Evolutionary conservation across 1,140 invertebrate species (phyloP), one percentile per base, ranked within the genome.

Genomic region (Eupeodes corollae): DNA sequence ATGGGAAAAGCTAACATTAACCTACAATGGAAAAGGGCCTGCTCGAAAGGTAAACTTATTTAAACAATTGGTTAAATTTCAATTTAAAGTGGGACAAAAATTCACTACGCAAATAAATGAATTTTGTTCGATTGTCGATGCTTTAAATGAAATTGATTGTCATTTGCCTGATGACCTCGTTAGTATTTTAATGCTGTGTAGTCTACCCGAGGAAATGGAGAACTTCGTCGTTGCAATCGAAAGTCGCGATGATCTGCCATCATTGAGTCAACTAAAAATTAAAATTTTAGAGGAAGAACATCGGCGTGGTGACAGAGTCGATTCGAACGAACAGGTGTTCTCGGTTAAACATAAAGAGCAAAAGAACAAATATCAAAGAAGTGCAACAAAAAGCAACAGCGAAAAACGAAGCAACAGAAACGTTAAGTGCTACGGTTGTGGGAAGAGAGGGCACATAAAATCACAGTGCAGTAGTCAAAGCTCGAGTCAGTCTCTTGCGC

Each of bases 231-330:
- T 50, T 12, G 44, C 44, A 12, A 38, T 46, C 3, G 44, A 50
- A 32, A 42, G 44, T 18, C 26, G 49, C 12, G 49, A 50, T 35
- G 16, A 11, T 13, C 42, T 50, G 40, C 49, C 49, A 16, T 37
- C 35, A 37, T 46, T 37, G 13, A 44, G 46, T 18, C 30, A 50
- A 6, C 35, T 50, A 35, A n/a, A 31, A 8, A 14, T 34, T 1
- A 46, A 50, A 45, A 43, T 50, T 38, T 16, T 46, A 34, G 44
- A 50, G 43, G 44, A 46, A 41, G 49, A 46, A 42, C 31, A 31
- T 26, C 37, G 44, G 16, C 44, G 40, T 11, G n/a, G 33, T 10
- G 44, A 42, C 18, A 50, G 34, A 45, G n/a, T 11, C 41, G 15
- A 41, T n/a, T 10, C 5, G 18, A 18, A 16, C 15, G 14, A n/a